phyloP scores from a whole-genome alignment of 2,113 vertebrate genomes.

The Cairina moschata region DNA sequence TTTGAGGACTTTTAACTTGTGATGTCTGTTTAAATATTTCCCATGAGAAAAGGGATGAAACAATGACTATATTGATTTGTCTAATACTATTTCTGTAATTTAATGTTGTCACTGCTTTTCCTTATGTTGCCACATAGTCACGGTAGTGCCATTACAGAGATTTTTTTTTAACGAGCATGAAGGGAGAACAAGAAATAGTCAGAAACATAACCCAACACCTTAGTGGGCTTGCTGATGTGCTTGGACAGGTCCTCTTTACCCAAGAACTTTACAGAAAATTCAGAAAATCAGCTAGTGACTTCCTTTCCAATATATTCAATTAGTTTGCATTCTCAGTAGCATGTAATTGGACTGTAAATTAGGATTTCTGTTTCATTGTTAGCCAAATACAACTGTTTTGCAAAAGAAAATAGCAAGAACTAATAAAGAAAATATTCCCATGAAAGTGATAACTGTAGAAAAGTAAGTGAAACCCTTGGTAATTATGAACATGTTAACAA shows the following conservation, averaged over 20 bases:
- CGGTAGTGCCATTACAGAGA: neutral
- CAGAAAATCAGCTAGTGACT: neutral
- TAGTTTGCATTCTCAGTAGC: neutral
- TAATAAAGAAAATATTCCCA: neutral
- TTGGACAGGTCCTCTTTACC: neutral
- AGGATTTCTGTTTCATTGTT: neutral
- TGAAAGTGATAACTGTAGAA: neutral
- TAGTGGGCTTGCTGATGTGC: neutral
- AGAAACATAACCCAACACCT: neutral
- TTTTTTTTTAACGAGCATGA: neutral
- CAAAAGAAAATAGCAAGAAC: neutral
- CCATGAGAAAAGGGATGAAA: neutral
- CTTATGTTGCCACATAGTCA: neutral
- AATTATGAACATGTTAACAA: neutral
- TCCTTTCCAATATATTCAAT: neutral
- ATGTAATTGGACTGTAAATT: neutral
- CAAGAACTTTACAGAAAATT: neutral
- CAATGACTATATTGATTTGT: neutral
- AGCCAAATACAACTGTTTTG: neutral
- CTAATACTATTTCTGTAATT: neutral
- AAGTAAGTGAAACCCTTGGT: neutral
- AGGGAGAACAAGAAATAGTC: neutral
- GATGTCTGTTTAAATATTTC: neutral
- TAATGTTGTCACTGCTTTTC: neutral
- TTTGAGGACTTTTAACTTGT: neutral